Evolutionary conservation across 1,140 invertebrate species (phyloP).

Genomic region (Copidosoma floridanum): DNA sequence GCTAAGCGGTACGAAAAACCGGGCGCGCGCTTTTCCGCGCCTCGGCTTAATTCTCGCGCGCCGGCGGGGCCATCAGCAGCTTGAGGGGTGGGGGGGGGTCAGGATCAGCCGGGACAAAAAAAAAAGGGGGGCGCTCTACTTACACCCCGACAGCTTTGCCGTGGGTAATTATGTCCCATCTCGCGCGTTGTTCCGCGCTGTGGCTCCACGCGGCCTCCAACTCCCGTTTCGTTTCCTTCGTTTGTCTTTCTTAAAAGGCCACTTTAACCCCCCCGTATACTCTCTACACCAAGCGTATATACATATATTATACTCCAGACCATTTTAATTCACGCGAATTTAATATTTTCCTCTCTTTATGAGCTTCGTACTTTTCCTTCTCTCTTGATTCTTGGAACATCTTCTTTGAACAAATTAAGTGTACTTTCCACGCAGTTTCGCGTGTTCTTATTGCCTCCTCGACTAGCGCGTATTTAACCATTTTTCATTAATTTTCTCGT

Average conservation of each 20-base stretch:
- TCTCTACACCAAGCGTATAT: no score
- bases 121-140: conserved; percentile 24
- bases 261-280: conserved; percentile 23
- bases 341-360: conserved; percentile 24
- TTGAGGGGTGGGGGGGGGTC: no score
- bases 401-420: no score
- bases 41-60: conserved; percentile 12
- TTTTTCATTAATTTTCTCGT: no score
- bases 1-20: background rate
- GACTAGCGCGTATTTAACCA: no score
- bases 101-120: conserved; percentile 3
- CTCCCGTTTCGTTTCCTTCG: conserved; percentile 15
- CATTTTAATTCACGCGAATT: conserved; percentile 27
- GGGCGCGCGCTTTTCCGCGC: background rate
- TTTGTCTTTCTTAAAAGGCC: conserved; percentile 29
- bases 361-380: no score
- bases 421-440: no score
- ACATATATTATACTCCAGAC: no score
- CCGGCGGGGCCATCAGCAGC: background rate
- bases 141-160: conserved; percentile 19
- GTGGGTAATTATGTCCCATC: conserved; percentile 28
- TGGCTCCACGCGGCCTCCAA: background rate
- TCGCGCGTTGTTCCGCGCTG: background rate
- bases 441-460: background rate
- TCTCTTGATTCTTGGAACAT: no score